These are phyloP conservation scores for Eubasilissa regina DNA, from an alignment of 1,140 invertebrate species.

Conservation along the genomic window DNA sequence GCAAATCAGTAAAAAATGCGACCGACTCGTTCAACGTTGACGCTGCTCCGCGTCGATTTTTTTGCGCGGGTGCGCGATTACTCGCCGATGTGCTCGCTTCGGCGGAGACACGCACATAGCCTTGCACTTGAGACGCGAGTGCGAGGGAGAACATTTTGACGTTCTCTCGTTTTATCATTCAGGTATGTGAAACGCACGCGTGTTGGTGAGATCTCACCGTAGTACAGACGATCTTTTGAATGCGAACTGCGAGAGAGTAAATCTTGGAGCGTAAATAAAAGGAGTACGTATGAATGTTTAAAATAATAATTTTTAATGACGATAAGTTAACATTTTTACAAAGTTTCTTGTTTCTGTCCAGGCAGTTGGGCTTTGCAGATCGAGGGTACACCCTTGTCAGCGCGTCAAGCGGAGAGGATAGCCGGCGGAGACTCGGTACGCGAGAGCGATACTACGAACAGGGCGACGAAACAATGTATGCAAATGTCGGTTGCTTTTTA, in stretches of 20 bases:
- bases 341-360: constrained; percentile 3
- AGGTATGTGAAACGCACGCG: constrained; percentile 40
- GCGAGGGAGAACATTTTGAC: constrained; percentile 17
- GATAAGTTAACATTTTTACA: background rate
- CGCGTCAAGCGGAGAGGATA: background rate
- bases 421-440: background rate
- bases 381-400: constrained; percentile 9
- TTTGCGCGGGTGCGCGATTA: constrained; percentile 4
- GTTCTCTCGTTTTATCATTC: constrained; percentile 20
- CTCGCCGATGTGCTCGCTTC: background rate
- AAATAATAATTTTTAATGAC: background rate
- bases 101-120: background rate
- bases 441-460: background rate
- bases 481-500: background rate
- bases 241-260: background rate
- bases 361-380: background rate
- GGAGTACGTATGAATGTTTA: background rate
- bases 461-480: background rate
- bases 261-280: background rate
- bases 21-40: too few species aligned
- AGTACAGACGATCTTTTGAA: background rate
- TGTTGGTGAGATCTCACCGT: constrained; percentile 35
- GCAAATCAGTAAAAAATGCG: constrained; percentile 12
- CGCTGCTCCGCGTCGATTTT: background rate
- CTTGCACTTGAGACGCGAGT: constrained; percentile 43